These are phyloP conservation scores for Heteromormyrus szaboi DNA, from an alignment of 2,797 vertebrate species.

Conservation along the genomic window DNA sequence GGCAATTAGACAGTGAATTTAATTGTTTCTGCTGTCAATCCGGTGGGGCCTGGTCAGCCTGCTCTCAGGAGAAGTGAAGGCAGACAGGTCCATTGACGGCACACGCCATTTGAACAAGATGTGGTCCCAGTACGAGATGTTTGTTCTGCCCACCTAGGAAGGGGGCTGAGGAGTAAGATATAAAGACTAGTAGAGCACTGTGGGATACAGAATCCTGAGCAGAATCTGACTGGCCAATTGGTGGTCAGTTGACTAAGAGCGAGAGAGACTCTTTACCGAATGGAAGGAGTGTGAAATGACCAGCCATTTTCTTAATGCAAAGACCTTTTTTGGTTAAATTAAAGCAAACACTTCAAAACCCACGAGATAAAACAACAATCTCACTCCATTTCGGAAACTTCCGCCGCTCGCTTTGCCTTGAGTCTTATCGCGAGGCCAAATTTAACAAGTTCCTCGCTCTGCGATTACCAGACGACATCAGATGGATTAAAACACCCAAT, in stretches of 20 bases:
- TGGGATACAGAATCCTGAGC: neutral
- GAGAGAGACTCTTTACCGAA: neutral
- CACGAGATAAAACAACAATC: conserved; percentile 84
- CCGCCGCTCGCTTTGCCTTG: conserved; percentile 84
- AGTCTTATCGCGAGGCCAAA: conserved; percentile 86
- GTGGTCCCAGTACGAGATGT: neutral
- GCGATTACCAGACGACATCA: conserved; percentile 82
- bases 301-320: conserved; percentile 64
- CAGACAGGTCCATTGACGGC: neutral
- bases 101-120: neutral
- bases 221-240: neutral
- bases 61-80: neutral
- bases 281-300: conserved; percentile 49
- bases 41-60: neutral
- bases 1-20: conserved; percentile 58
- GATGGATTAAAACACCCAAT: conserved; percentile 89
- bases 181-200: neutral
- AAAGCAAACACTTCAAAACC: conserved; percentile 70
- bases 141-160: neutral
- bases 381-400: conserved; percentile 81
- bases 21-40: conserved; percentile 55
- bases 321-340: conserved; percentile 65
- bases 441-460: conserved; percentile 85
- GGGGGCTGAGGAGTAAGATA: neutral
- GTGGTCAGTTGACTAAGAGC: neutral